Base-by-base conservation (phyloP, 2,797 vertebrate species). In the Galago senegalensis region DNA sequence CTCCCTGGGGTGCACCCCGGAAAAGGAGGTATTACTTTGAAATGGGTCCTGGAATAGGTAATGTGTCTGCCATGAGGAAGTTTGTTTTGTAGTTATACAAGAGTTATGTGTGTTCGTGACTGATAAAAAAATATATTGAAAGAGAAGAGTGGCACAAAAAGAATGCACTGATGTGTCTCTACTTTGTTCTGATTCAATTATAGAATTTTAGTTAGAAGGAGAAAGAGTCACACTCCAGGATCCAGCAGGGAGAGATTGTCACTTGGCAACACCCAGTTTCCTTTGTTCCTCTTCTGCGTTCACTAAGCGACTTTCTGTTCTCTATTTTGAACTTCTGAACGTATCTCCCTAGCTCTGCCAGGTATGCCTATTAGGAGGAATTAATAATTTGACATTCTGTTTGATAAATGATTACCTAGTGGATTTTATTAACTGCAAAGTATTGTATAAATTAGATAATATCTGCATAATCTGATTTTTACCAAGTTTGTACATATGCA, bases 181-280 rank as follows among this genome's bases (percentile, higher is more conserved):
- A 34, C 12, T 34, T 10, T 34, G 72, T n/a, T 73, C 93, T 86
- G 23, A 79, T 86, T 67, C 25, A 88, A 49, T 37, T 77, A 60
- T 1, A 81, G 46, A 85, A 91, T 82, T 95, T 91, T 49, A 31
- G 77, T 76, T 75, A 93, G 53, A 75, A 79, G 67, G 40, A 79
- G 31, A 87, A 93, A 91, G 9, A 21, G 4, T 92, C 58, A 69
- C 14, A 23, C 8, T 93, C 60, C 25, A 69, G 69, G 49, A 61
- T 31, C 61, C 25, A n/a, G 29, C 65, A 91, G 31, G 20, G 31
- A 40, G 5, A 96, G 49, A 53, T 46, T 67, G 58, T 69, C 49
- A 70, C 27, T 56, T 43, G 7, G 21, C 75, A 70, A 80, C 40
- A 43, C 5, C 27, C 20, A 53, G 5, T 85, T 63, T 72, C 58